Evolutionary conservation across 1,140 invertebrate species (phyloP).

Genomic region (Pogonomyrmex barbatus): DNA sequence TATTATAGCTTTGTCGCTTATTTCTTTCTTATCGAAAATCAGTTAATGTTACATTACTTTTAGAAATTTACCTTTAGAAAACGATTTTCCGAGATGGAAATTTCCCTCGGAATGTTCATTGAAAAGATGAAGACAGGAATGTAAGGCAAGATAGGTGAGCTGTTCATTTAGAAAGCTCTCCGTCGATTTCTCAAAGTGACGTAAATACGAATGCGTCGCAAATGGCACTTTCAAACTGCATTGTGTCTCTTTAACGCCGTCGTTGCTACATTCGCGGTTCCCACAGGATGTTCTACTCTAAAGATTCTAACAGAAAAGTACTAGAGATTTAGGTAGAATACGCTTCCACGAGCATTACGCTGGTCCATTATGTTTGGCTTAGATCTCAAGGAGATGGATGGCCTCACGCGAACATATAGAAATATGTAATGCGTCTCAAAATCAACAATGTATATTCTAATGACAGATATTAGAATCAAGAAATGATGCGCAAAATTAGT

Average conservation of each 20-base stretch:
- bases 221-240: constrained; percentile 61
- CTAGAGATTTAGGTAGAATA: constrained; percentile 53
- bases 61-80: background rate
- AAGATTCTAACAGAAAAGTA: constrained; percentile 60
- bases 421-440: constrained; percentile 35
- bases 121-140: background rate
- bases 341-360: constrained; percentile 38
- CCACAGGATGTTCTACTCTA: constrained; percentile 38
- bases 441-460: background rate
- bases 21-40: background rate
- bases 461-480: background rate
- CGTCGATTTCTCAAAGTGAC: constrained; percentile 59
- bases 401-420: background rate
- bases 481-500: constrained; percentile 14
- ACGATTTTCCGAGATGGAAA: background rate
- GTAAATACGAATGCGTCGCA: constrained; percentile 56
- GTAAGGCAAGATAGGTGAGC: background rate
- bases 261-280: constrained; percentile 41
- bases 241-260: constrained; percentile 56
- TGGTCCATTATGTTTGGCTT: constrained; percentile 49
- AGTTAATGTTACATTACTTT: background rate
- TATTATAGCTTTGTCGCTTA: background rate
- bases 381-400: constrained; percentile 45
- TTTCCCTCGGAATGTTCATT: background rate
- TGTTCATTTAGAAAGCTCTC: constrained; percentile 46